Evolutionary conservation across 2,797 vertebrate genomes (phyloP).

Genomic region (Peromyscus eremicus): DNA sequence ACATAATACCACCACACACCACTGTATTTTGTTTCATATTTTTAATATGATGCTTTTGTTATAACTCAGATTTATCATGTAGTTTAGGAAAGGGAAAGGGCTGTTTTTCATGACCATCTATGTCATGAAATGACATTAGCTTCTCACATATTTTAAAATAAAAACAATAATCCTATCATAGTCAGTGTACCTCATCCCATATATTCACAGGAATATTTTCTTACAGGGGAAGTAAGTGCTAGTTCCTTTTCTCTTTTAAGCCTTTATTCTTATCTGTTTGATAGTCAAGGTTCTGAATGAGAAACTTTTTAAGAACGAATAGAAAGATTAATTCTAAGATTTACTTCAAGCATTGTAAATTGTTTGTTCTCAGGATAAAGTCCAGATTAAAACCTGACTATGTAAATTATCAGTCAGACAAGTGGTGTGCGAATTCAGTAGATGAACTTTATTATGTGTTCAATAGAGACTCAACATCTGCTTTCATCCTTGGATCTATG

Average conservation of each 20-base stretch:
- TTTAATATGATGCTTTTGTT: constrained; percentile 33
- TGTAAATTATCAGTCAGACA: constrained; percentile 9
- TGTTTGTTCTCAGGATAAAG: not conserved
- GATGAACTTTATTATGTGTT: not conserved
- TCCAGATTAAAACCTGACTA: not conserved
- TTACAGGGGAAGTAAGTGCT: not conserved
- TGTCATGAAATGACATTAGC: not conserved
- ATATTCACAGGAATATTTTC: not conserved
- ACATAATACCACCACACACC: not conserved
- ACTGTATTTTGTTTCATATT: constrained; percentile 1
- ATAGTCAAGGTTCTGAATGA: not conserved
- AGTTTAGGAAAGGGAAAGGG: not conserved
- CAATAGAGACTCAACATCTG: not conserved
- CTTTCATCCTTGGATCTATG: not conserved
- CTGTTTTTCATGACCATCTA: constrained; percentile 50
- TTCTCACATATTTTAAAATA: constrained; percentile 51
- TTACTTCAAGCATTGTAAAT: constrained; percentile 24
- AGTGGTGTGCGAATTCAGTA: not conserved
- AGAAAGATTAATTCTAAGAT: constrained; percentile 17
- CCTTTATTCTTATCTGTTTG: not conserved
- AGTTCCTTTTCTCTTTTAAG: constrained; percentile 10
- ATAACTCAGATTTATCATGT: not conserved
- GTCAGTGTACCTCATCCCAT: not conserved
- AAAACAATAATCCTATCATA: constrained; percentile 16
- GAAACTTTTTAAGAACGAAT: not conserved